Evolutionary conservation across 1,140 invertebrate species (phyloP), one percentile per base, ranked within the genome.

Genomic region (Platorchestia sp.): DNA sequence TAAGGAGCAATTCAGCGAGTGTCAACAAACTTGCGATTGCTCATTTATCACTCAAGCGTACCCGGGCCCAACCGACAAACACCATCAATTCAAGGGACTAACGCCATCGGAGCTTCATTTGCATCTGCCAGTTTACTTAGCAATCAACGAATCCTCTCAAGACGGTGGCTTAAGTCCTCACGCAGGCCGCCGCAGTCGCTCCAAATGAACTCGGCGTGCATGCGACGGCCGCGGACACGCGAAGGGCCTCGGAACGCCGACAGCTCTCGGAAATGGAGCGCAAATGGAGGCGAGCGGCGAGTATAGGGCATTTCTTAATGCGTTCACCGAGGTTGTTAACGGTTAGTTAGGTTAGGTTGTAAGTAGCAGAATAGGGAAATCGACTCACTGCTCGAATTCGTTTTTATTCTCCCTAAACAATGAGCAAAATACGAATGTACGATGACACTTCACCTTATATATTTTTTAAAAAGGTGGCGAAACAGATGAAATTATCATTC

Each of bases 111-210:
- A 47, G 43, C 91, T 93, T 93, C 91, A 93, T 93, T 93, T 93
- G 91, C 91, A 93, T 93, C 91, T 93, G 91, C 91, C 91, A 93
- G 91, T 93, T 93, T 93, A 47, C 91, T 93, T 93, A 93, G 91
- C 91, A 93, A 93, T 93, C 91, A 93, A 93, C 91, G 45, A 93
- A 93, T 93, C 91, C 91, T 93, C 91, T 93, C 43, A 93, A 93
- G 91, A 93, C 91, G 91, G 59, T 75, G 59, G 59, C 59, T 75
- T 75, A 75, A 27, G 59, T 75, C 59, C 59, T 36, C 10, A 19
- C 27, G 59, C 59, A 22, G 59, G 14, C 36, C 59, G 14, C 59
- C 59, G 27, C 27, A 14, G 59, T 10, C 59, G 59, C 59, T 75
- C 59, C 14, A 75, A 27, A 75, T 36, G 59, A 75, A 75, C 27